phyloP scores from a whole-genome alignment of 53 echinoderm and acorn worm genomes.

The Pentamera pediparva region DNA sequence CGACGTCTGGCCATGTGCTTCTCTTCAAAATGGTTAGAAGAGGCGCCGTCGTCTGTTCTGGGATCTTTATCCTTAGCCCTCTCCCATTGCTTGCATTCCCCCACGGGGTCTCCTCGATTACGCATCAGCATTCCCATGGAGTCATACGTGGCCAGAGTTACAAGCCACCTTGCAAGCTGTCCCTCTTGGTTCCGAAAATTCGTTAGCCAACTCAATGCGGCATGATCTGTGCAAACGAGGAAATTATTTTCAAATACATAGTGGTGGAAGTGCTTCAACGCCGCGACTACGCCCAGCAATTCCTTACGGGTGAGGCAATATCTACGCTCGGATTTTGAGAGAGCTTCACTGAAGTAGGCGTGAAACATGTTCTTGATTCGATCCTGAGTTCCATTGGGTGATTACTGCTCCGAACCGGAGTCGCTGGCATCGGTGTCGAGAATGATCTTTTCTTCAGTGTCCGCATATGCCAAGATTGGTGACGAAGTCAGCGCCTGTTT shows the following conservation, averaged over 20 bases:
- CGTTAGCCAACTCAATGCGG: constrained; percentile 22
- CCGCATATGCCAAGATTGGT: constrained; percentile 11
- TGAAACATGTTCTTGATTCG: too few relatives aligned
- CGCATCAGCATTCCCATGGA: neutral
- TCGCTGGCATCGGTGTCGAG: constrained; percentile 30
- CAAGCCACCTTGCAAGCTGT: constrained; percentile 30
- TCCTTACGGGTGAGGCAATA: constrained; percentile 41
- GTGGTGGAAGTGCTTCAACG: constrained; percentile 24
- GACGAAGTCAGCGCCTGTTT: neutral
- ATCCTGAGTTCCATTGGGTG: too few relatives aligned
- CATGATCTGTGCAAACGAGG: constrained; percentile 24
- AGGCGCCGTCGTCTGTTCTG: too few relatives aligned
- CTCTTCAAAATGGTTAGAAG: too few relatives aligned
- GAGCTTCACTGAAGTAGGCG: constrained; percentile 25
- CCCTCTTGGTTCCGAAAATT: too few relatives aligned
- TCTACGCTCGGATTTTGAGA: constrained; percentile 27
- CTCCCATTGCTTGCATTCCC: neutral
- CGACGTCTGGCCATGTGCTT: too few relatives aligned
- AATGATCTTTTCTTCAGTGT: neutral
- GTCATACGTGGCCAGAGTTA: constrained; percentile 1
- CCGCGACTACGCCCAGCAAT: too few relatives aligned
- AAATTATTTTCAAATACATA: constrained; percentile 24
- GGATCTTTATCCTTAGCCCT: neutral
- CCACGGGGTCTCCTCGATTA: constrained; percentile 16
- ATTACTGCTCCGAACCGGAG: too few relatives aligned